Evolutionary conservation across 1,140 invertebrate genomes (phyloP).

Genomic region (Anthonomus grandis): DNA sequence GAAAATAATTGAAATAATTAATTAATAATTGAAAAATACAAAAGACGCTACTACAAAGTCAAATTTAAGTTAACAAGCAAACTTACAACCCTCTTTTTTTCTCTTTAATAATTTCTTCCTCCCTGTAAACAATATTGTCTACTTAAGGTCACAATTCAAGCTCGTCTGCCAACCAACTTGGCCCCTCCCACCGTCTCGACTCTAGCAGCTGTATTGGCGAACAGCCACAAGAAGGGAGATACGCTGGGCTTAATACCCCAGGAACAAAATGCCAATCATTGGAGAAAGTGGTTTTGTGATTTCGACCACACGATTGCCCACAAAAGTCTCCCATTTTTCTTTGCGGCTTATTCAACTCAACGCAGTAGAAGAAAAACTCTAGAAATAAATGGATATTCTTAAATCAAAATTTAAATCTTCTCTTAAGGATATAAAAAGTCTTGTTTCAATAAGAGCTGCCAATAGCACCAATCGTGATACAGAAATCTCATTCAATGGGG

Average conservation of each 20-base stretch:
- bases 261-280: constrained; percentile 45
- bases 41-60: constrained; percentile 5
- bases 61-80: not conserved
- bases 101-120: constrained; percentile 26
- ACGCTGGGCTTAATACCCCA: constrained; percentile 47
- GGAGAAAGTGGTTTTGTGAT: constrained; percentile 38
- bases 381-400: too few relatives aligned
- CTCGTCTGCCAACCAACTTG: constrained; percentile 24
- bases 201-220: constrained; percentile 37
- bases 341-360: constrained; percentile 43
- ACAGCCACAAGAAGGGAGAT: constrained; percentile 48
- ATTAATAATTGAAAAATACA: constrained; percentile 31
- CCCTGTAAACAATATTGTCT: not conserved
- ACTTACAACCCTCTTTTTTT: constrained; percentile 10
- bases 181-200: constrained; percentile 47
- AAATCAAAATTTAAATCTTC: constrained; percentile 7
- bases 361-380: constrained; percentile 45
- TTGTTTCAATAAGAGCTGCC: constrained; percentile 19
- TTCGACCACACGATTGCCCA: constrained; percentile 46
- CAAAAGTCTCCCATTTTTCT: constrained; percentile 43
- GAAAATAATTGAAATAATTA: too few relatives aligned
- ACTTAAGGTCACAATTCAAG: not conserved
- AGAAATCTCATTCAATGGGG: constrained; percentile 33
- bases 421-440: constrained; percentile 10
- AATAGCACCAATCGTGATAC: constrained; percentile 37